phyloP scores from a whole-genome alignment of 1,140 invertebrate species.

The Hylaeus volcanicus region DNA sequence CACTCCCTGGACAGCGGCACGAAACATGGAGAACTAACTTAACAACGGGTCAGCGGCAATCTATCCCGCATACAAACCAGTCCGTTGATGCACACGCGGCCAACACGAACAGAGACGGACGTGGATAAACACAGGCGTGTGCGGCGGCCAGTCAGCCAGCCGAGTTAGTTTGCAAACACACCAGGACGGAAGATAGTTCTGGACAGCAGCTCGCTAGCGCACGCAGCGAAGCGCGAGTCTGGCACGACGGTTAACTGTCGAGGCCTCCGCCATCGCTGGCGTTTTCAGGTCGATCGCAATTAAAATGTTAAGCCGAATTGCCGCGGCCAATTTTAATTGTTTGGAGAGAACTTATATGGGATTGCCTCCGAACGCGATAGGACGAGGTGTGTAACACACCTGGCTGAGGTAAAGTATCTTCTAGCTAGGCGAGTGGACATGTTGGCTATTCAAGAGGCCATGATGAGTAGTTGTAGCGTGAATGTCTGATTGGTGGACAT shows the following conservation, averaged over 20 bases:
- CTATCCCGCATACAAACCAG: constrained; percentile 43
- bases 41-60: constrained; percentile 61
- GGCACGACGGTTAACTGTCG: constrained; percentile 5
- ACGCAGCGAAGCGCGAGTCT: neutral
- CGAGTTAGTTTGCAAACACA: constrained; percentile 61
- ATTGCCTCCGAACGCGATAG: neutral
- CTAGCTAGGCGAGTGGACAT: no score
- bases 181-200: constrained; percentile 53
- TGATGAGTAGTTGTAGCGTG: no score
- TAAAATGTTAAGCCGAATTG: constrained; percentile 51
- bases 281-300: constrained; percentile 54
- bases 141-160: neutral
- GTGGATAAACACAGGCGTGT: constrained; percentile 25
- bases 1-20: constrained; percentile 49
- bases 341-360: constrained; percentile 3
- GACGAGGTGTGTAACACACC: neutral
- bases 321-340: constrained; percentile 32
- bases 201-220: constrained; percentile 1
- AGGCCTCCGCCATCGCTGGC: neutral
- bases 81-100: constrained; percentile 13
- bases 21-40: constrained; percentile 63
- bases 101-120: constrained; percentile 8
- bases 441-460: no score
- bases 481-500: no score
- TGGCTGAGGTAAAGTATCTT: no score